Evolutionary conservation across 2,888 invertebrate species (phyloP).

Genomic region (Bimastos eiseni): DNA sequence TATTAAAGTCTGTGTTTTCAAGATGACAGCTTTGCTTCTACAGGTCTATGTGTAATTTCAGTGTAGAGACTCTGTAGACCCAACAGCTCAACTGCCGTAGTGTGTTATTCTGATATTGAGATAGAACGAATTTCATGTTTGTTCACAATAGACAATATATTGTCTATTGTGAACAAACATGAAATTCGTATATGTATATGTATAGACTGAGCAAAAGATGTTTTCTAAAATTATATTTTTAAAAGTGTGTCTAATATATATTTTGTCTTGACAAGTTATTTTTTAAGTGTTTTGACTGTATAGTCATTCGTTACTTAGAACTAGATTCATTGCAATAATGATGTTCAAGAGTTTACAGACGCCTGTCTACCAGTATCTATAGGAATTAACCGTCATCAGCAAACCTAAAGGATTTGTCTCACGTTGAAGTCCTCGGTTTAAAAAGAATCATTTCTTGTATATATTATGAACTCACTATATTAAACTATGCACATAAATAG

Average conservation of each 20-base stretch:
- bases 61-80: not conserved
- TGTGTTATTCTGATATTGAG: conserved; percentile 5
- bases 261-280: conserved; percentile 3
- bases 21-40: not conserved
- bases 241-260: not conserved
- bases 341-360: conserved; percentile 2
- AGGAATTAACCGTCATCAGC: not conserved
- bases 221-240: not conserved
- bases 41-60: not conserved
- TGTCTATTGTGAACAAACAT: too few relatives aligned
- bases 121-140: not conserved
- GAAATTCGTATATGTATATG: not conserved
- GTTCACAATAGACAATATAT: not conserved
- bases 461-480: not conserved
- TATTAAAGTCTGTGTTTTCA: not conserved
- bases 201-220: not conserved
- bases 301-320: not conserved
- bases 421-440: not conserved
- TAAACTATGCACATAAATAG: not conserved
- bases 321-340: not conserved
- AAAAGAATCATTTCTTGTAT: not conserved
- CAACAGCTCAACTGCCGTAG: not conserved
- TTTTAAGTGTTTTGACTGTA: not conserved
- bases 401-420: not conserved
- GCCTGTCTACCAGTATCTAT: not conserved